Percentiles rank a stretch among this genome's conserved stretches.
Evolutionary conservation across 2,113 vertebrate species (phyloP).

Genomic region (Microcebus murinus): DNA sequence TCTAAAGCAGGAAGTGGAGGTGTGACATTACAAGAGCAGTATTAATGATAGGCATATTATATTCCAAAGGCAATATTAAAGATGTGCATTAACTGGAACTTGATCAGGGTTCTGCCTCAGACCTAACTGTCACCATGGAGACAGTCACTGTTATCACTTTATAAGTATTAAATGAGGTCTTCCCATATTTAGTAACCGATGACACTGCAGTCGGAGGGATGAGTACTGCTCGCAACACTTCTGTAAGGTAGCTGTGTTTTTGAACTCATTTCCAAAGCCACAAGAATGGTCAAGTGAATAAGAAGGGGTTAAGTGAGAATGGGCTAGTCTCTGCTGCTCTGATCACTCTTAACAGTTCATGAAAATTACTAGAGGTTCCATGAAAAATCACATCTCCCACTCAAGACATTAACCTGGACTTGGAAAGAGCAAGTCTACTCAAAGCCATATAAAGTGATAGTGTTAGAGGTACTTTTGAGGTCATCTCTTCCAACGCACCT

Average conservation of each 20-base stretch:
- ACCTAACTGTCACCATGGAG: not conserved
- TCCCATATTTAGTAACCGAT: not conserved
- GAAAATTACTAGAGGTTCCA: not conserved
- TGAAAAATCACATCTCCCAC: not conserved
- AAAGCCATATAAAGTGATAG: not conserved
- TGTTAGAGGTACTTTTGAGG: not conserved
- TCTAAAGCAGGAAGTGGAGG: not conserved
- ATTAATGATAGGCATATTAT: not conserved
- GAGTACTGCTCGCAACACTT: not conserved
- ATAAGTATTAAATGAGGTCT: not conserved
- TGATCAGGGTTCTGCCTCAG: not conserved
- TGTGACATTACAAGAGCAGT: not conserved
- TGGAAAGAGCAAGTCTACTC: not conserved
- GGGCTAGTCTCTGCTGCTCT: not conserved
- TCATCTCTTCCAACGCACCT: not conserved
- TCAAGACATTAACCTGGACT: not conserved
- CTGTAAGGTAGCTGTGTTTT: not conserved
- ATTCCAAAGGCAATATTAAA: not conserved
- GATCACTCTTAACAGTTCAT: not conserved
- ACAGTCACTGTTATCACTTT: not conserved
- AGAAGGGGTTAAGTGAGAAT: not conserved
- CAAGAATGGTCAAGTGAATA: not conserved
- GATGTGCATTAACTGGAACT: not conserved
- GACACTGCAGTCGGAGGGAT: not conserved
- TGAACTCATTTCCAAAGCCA: not conserved